A percentile compares a stretch with the other conserved stretches of the same genome.
phyloP scores from a whole-genome alignment of 2,797 vertebrate genomes.

The Coendou prehensilis region DNA sequence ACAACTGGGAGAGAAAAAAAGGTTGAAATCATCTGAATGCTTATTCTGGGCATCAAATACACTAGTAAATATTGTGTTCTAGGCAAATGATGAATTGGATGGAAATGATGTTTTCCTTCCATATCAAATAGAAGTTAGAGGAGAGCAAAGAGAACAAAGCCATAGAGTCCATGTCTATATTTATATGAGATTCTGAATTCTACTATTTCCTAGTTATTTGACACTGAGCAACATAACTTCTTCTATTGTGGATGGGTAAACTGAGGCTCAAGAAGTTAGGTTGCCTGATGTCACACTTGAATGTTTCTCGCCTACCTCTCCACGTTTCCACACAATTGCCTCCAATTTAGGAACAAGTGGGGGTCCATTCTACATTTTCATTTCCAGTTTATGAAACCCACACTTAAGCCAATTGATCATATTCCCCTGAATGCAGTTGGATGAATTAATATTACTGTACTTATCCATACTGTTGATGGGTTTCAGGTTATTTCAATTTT shows the following conservation, averaged over 20 bases:
- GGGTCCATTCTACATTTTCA: not conserved
- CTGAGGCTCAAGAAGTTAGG: not conserved
- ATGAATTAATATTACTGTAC: not conserved
- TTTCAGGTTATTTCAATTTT: not conserved
- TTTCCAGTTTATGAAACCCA: not conserved
- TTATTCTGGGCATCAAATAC: not conserved
- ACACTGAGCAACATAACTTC: not conserved
- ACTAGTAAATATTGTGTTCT: not conserved
- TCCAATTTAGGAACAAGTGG: not conserved
- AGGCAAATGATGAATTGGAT: not conserved
- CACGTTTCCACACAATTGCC: not conserved
- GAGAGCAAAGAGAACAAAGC: not conserved
- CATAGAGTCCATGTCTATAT: not conserved
- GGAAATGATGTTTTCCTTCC: not conserved
- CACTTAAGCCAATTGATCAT: not conserved
- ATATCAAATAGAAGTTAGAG: not conserved
- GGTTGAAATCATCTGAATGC: not conserved
- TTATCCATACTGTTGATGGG: not conserved
- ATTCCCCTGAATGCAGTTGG: not conserved
- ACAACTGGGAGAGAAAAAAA: not conserved
- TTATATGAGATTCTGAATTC: not conserved
- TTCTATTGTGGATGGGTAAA: not conserved
- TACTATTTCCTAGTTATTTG: not conserved
- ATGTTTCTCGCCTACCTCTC: not conserved
- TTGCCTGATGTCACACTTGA: not conserved